Conservation (phyloP, 2,888 invertebrate species). For the Monoplex corrugatus region DNA sequence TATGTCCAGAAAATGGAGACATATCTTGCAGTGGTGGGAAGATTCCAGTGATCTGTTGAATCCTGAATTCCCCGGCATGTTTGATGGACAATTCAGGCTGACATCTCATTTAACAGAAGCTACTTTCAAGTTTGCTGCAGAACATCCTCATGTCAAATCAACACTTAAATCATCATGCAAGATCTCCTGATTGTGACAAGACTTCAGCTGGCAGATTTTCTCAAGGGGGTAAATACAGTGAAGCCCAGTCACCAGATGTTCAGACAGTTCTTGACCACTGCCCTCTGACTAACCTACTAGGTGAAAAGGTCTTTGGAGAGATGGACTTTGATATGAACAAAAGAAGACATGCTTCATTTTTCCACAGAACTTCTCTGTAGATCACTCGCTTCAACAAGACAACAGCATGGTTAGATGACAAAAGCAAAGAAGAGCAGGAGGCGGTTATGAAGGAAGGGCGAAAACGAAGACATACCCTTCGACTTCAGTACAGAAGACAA, state of each 20-base stretch:
- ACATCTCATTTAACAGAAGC: too few relatives aligned
- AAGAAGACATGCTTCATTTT: neutral
- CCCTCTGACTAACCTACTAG: constrained; percentile 30
- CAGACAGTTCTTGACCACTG: constrained; percentile 33
- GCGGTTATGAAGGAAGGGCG: neutral
- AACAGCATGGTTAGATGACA: constrained; percentile 5
- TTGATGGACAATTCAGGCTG: too few relatives aligned
- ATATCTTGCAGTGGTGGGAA: too few relatives aligned
- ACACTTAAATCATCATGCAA: too few relatives aligned
- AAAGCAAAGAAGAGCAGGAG: neutral
- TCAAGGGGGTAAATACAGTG: constrained; percentile 5
- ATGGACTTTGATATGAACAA: constrained; percentile 39
- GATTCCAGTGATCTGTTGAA: too few relatives aligned
- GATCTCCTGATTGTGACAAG: too few relatives aligned
- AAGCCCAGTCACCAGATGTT: neutral
- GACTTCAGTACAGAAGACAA: neutral
- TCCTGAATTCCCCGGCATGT: too few relatives aligned
- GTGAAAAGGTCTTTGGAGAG: constrained; percentile 42
- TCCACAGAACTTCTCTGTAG: neutral
- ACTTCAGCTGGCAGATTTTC: too few relatives aligned
- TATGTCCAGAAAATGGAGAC: constrained; percentile 18
- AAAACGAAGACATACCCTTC: neutral
- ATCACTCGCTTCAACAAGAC: constrained; percentile 37
- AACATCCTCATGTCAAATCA: too few relatives aligned
- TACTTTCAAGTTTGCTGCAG: too few relatives aligned